Evolutionary conservation across 1,140 invertebrate species (phyloP), one percentile per base, ranked within the genome.

Genomic region (Monomorium pharaonis): DNA sequence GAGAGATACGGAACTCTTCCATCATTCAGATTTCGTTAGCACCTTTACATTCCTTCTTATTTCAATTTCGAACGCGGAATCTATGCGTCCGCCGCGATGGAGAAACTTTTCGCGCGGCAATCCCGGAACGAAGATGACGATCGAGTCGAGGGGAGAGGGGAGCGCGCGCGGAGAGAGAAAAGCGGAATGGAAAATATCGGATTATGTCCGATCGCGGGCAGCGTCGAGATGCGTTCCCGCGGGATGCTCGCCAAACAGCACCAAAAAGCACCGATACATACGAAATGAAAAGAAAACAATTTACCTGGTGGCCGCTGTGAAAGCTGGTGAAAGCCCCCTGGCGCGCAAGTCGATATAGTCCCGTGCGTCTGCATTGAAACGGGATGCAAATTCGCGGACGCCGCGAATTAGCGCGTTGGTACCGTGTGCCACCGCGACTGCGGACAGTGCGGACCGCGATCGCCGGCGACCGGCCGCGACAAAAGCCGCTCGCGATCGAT

Each of bases 251-350:
- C 7, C 33, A 30, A 47, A 21, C 56, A 21, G n/a, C n/a, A n/a
- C n/a, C n/a, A 14, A 18, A 21, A 63, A 77, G 33, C 60, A 63
- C 18, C 58, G 33, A 77, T 65, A 44, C 10, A 77, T 65, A 44
- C 10, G 58, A 77, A 63, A 77, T 77, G 58, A 77, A 77, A 77
- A 65, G 75, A 77, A 77, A 77, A 77, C 75, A 77, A 49, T 65
- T 63, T 77, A 77, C 58, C 75, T 77, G 63, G 14, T n/a, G 33
- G 21, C 69, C 27, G n/a, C 12, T 24, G 24, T 77, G 74, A 77
- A 77, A 77, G 58, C 72, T 16, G 33, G 51, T 24, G 51, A 75
- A 42, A 75, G 74, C 37, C 27, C 18, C 58, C 18, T 5, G 37
- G 4, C 37, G 42, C 24, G 58, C 24, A 5, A 77, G 58, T 63